phyloP scores from a whole-genome alignment of 2,888 invertebrate genomes.

The Plemyria rubiginata region DNA sequence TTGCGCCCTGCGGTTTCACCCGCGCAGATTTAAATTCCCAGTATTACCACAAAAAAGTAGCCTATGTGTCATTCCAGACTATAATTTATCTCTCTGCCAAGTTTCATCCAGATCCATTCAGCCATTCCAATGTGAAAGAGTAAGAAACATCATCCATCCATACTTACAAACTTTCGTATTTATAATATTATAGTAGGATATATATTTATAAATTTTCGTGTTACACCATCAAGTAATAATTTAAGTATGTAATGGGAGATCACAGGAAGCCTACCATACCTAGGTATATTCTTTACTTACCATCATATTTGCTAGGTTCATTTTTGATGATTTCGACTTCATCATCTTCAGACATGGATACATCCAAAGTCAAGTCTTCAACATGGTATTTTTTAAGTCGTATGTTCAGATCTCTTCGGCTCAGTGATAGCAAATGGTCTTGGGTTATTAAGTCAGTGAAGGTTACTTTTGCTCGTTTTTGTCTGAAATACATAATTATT shows the following conservation, averaged over 20 bases:
- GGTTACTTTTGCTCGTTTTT: conserved; percentile 71
- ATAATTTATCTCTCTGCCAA: too few relatives aligned
- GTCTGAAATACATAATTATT: conserved; percentile 55
- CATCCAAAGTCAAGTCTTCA: conserved; percentile 53
- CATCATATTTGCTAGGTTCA: conserved; percentile 76
- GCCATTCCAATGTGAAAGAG: too few relatives aligned
- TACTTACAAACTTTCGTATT: too few relatives aligned
- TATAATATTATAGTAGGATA: too few relatives aligned
- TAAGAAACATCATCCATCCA: too few relatives aligned
- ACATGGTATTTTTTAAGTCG: conserved; percentile 67
- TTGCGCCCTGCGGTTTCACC: too few relatives aligned
- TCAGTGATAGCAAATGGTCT: conserved; percentile 66
- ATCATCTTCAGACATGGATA: conserved; percentile 53
- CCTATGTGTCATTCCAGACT: too few relatives aligned
- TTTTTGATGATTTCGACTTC: conserved; percentile 44
- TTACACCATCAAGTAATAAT: not conserved
- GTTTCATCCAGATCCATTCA: too few relatives aligned
- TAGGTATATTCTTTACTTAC: conserved; percentile 50
- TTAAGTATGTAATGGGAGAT: not conserved
- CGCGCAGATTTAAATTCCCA: too few relatives aligned
- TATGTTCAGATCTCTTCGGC: conserved; percentile 66
- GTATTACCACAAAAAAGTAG: too few relatives aligned
- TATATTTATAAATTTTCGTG: too few relatives aligned
- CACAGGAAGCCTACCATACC: not conserved
- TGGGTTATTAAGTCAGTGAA: conserved; percentile 70